A percentile compares a stretch with the other conserved stretches of the same genome.
phyloP scores from a whole-genome alignment of 2,888 invertebrate species.

The Parapristionchus giblindavisi region DNA sequence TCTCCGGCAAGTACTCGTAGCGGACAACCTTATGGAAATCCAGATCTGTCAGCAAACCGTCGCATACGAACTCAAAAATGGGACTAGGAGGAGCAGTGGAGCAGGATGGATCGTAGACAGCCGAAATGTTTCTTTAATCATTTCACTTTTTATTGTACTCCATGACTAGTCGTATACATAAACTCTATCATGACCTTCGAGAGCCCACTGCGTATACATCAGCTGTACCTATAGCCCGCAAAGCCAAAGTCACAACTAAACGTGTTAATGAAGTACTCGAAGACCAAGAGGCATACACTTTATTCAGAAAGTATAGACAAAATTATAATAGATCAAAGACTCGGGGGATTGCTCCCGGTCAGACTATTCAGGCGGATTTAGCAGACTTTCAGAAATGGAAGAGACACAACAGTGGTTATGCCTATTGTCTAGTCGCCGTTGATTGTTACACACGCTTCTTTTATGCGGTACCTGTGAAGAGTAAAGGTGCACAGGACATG shows the following conservation, averaged over 20 bases:
- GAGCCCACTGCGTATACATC: background rate
- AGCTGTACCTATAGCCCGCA: background rate
- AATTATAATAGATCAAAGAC: background rate
- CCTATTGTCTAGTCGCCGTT: background rate
- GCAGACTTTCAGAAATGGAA: constrained; percentile 10
- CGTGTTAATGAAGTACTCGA: background rate
- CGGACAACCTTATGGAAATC: too few relatives aligned
- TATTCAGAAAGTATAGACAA: background rate
- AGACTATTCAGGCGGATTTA: background rate
- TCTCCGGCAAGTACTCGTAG: too few relatives aligned
- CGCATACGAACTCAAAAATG: too few relatives aligned
- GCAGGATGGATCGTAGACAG: too few relatives aligned
- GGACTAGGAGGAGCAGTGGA: too few relatives aligned
- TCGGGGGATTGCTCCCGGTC: background rate
- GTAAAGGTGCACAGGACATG: background rate
- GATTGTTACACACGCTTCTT: background rate
- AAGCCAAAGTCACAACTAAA: background rate
- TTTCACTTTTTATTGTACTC: too few relatives aligned
- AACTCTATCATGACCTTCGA: background rate
- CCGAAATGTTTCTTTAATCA: too few relatives aligned
- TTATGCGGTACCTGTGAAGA: background rate
- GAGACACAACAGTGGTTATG: background rate
- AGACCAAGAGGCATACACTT: background rate
- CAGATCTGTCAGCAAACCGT: too few relatives aligned
- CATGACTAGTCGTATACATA: background rate